Evolutionary conservation across 2,888 invertebrate genomes (phyloP).

Genomic region (Drosophila cyrtoloma): DNA sequence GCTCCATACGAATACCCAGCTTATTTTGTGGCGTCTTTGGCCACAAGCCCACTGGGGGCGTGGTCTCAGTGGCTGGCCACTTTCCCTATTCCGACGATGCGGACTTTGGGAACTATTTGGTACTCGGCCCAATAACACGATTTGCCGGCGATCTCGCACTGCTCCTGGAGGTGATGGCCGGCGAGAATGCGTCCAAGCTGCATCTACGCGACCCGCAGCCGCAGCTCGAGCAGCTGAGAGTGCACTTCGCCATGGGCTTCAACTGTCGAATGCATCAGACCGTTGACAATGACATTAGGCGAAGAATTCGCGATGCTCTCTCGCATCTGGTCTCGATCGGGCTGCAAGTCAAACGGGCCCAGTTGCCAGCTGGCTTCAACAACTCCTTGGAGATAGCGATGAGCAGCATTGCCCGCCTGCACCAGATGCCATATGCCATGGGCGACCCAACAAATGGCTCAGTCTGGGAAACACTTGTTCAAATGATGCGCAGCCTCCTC

Average conservation of each 20-base stretch:
- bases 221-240: constrained; percentile 85
- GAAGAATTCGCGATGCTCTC: constrained; percentile 68
- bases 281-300: constrained; percentile 67
- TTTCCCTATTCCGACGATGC: constrained; percentile 87
- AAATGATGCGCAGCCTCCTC: constrained; percentile 51
- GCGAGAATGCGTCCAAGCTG: constrained; percentile 84
- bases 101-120: constrained; percentile 86
- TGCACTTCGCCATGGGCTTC: constrained; percentile 79
- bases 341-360: constrained; percentile 41
- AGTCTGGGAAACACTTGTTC: constrained; percentile 31
- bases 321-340: constrained; percentile 65
- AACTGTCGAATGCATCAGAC: constrained; percentile 65
- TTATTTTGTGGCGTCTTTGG: constrained; percentile 95
- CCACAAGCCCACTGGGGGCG: constrained; percentile 92
- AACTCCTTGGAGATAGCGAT: constrained; percentile 73
- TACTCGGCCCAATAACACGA: constrained; percentile 91
- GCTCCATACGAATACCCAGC: constrained; percentile 94
- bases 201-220: constrained; percentile 87
- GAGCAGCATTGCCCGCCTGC: constrained; percentile 55
- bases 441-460: background rate
- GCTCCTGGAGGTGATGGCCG: constrained; percentile 88
- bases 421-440: constrained; percentile 55
- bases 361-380: constrained; percentile 46
- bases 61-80: constrained; percentile 87
- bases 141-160: constrained; percentile 91